These are phyloP conservation scores for Cyprinodon brontotheroides DNA, from an alignment of 2,113 vertebrate species.

Conservation along the genomic window DNA sequence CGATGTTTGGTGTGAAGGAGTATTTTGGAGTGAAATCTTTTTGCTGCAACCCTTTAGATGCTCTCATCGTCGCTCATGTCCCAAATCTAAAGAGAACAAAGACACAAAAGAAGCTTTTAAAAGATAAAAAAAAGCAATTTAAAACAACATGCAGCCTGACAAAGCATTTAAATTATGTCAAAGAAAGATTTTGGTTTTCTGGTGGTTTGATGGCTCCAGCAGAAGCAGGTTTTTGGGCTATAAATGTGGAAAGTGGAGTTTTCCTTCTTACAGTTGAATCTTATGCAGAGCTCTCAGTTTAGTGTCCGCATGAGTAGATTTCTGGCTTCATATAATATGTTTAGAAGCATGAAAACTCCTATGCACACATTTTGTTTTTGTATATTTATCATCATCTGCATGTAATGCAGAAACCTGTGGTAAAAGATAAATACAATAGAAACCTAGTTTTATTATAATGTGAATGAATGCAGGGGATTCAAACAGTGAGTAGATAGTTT, in stretches of 20 bases:
- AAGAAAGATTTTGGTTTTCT: not conserved
- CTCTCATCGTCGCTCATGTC: constrained; percentile 99
- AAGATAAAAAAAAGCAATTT: not conserved
- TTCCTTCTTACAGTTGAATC: not conserved
- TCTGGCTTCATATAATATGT: not conserved
- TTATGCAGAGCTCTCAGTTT: not conserved
- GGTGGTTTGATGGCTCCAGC: not conserved
- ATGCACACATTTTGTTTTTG: too few species aligned
- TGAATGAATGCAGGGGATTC: not conserved
- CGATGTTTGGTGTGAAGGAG: not conserved
- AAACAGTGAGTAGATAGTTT: not conserved
- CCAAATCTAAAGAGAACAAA: constrained; percentile 87
- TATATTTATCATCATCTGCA: not conserved
- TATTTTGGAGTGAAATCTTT: constrained; percentile 7
- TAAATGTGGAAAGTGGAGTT: not conserved
- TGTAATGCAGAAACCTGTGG: not conserved
- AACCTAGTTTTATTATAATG: not conserved
- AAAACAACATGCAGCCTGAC: not conserved
- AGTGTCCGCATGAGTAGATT: not conserved
- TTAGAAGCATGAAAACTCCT: not conserved
- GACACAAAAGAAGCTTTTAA: not conserved
- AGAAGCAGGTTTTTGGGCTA: not conserved
- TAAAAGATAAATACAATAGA: not conserved
- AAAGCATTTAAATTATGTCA: not conserved
- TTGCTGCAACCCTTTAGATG: constrained; percentile 75